Base-by-base conservation (phyloP, 2,797 vertebrate genomes). In the Otus scops region DNA sequence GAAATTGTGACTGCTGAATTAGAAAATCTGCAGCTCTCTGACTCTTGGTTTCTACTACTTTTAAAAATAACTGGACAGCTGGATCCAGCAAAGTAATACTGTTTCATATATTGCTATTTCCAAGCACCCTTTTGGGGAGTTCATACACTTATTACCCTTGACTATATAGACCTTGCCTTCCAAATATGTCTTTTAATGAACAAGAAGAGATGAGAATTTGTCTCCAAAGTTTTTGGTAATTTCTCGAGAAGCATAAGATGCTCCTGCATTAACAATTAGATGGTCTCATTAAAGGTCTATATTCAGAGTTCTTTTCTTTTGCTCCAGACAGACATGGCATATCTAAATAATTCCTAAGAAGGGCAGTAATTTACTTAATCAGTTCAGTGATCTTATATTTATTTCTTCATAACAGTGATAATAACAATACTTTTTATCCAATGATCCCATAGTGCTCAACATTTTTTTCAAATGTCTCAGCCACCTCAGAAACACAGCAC, bases 181-280 rank as follows among this genome's bases (percentile, higher is more conserved):
- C 79, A 93, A 96, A 80, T 32, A 69, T 7, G 34, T 64, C 30
- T 74, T 94, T 92, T 87, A 96, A 92, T 82, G 47, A 94, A 59
- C 21, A 92, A n/a, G 11, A 68, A 78, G 38, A 83, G 27, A 65
- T 43, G 26, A 79, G 84, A 53, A n/a, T 74, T 91, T 89, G 12
- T 63, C 80, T 95, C 54, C 30, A 32, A 32, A 60, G n/a, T n/a
- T 93, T 82, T 70, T 86, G 16, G 39, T 80, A 54, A 54, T 88
- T 63, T 91, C 60, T 85, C 36, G 54, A 53, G 64, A 81, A 88
- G 27, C 24, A 14, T 88, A 71, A 82, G 11, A 9, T 61, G 21
- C 78, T 92, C 36, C 69, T 85, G n/a, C 48, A 48, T 22, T 75
- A 82, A 86, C 27, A 92, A 57, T 77, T 61, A 84, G 38, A 54